Percentiles rank a stretch among this genome's conserved stretches.
Evolutionary conservation across 2,113 vertebrate species (phyloP).

Genomic region (Pygoscelis adeliae): DNA sequence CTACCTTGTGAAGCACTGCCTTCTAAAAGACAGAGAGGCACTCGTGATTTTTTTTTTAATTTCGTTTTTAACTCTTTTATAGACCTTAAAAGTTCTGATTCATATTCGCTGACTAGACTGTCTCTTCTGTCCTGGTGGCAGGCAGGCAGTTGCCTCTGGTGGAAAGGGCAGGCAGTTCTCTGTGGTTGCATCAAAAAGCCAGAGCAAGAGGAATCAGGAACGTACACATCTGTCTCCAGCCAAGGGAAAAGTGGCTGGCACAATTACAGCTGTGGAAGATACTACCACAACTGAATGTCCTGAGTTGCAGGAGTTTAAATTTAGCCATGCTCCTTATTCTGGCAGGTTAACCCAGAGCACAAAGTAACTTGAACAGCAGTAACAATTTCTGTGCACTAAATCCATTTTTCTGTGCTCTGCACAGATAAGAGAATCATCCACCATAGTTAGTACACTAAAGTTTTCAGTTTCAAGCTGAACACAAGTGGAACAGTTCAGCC

Average conservation of each 20-base stretch:
- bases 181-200: background rate
- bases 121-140: background rate
- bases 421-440: background rate
- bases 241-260: background rate
- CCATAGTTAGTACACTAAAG: background rate
- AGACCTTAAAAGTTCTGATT: background rate
- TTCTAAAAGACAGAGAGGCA: background rate
- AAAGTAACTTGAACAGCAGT: background rate
- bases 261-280: background rate
- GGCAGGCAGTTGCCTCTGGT: background rate
- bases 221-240: background rate
- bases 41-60: rapidly evolving
- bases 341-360: background rate
- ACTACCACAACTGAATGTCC: background rate
- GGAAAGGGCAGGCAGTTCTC: background rate
- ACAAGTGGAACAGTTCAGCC: background rate
- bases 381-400: background rate
- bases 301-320: background rate
- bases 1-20: background rate
- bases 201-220: background rate
- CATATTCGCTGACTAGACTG: background rate
- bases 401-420: background rate
- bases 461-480: background rate
- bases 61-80: background rate
- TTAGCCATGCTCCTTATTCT: background rate